Evolutionary conservation across 2,113 vertebrate genomes (phyloP), one percentile per base, ranked within the genome.

Genomic region (Hippocampus comes): DNA sequence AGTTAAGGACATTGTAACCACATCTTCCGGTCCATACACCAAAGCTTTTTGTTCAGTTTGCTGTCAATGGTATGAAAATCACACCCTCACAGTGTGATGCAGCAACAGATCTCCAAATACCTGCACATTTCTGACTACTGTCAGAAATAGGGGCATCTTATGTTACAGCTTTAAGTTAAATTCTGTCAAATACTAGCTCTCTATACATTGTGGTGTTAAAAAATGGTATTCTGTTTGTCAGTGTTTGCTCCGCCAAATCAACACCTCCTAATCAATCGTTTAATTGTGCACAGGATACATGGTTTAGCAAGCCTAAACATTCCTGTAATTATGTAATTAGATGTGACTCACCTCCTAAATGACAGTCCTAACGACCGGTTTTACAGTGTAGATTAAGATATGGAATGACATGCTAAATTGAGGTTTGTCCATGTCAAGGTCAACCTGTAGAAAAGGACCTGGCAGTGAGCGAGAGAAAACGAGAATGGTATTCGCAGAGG

Each of bases 401-500:
- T 46, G 27, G 21, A 60, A 69, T 56, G 51, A 63, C 46, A 59
- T 27, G 4, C 25, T 48, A 2, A 18, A 20, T 66, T 43, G 56
- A 66, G 43, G 12, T 66, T n/a, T 48, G 64, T 48, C 12, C 12
- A 48, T 66, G 11, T 25, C 64, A 76, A 78, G 81, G 82, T 84
- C 75, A 81, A 59, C 70, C 63, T 25, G 48, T 73, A 18, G 46
- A 55, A 68, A 55, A 56, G 69, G 74, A 61, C 42, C 48, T n/a
- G 51, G 9, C 66, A 55, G 49, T 70, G 73, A 80, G 57, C 76
- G 75, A 67, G 63, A 77, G 67, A 55, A 74, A 71, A 75, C 73
- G 42, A 76, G 78, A 68, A 71, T 68, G 83, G 73, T 79, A 77
- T 81, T 68, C 60, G 79, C 53, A 74, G 68, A 74, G 76, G 78